Conservation (phyloP, 2,797 vertebrate species). For the Peromyscus nudipes region DNA sequence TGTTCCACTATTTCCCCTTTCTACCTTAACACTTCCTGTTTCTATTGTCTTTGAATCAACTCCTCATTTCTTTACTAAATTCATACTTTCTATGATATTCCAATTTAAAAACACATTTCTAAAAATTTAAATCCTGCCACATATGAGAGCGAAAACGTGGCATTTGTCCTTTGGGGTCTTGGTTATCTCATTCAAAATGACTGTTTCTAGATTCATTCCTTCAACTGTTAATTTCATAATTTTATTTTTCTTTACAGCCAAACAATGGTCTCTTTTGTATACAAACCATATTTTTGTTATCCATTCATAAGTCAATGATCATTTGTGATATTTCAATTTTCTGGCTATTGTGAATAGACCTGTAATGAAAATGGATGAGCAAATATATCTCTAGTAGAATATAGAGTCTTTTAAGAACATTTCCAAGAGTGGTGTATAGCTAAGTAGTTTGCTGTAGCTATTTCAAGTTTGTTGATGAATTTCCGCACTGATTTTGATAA, state of each 20-base stretch:
- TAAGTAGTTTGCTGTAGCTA: background rate
- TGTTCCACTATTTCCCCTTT: background rate
- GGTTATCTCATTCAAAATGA: background rate
- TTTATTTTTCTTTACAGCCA: background rate
- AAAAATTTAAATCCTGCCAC: background rate
- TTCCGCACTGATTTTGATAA: background rate
- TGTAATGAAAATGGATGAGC: background rate
- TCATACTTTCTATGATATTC: background rate
- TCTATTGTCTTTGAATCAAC: background rate
- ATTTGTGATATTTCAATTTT: background rate
- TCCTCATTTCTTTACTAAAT: background rate
- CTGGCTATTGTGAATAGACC: background rate
- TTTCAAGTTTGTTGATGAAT: background rate
- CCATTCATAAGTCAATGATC: background rate
- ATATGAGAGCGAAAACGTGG: background rate
- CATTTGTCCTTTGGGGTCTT: no score
- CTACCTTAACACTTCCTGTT: background rate
- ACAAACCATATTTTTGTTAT: background rate
- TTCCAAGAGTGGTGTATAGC: background rate
- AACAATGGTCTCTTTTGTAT: background rate
- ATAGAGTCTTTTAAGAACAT: background rate
- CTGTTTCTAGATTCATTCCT: no score
- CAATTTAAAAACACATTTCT: background rate
- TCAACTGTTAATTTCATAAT: background rate
- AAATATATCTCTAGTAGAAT: background rate